A percentile compares a stretch with the other conserved stretches of the same genome.
phyloP scores from a whole-genome alignment of 2,888 invertebrate species.

The Entomobrya multifasciata region DNA sequence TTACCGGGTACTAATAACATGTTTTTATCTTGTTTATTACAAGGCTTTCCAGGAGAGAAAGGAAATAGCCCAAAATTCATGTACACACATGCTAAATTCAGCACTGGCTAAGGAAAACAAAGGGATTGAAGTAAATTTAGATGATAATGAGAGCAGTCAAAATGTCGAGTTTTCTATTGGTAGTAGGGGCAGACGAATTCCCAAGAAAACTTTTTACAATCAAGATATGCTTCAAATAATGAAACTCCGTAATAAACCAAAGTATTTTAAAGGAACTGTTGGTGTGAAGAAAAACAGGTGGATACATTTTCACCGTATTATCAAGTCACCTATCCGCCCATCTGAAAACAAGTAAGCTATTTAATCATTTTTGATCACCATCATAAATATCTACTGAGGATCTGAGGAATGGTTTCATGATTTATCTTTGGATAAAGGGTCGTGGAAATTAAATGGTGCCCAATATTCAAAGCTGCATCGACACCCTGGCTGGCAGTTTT shows the following conservation, averaged over 20 bases:
- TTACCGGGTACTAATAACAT: background rate
- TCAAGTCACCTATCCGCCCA: slow-evolving; percentile 34
- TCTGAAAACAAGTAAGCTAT: slow-evolving; percentile 38
- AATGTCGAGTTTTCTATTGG: slow-evolving; percentile 19
- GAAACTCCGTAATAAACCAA: slow-evolving; percentile 27
- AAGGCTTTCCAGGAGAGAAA: slow-evolving; percentile 41
- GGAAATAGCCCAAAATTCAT: slow-evolving; percentile 23
- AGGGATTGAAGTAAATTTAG: background rate
- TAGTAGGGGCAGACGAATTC: background rate
- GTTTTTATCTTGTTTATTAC: background rate
- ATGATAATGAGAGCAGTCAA: slow-evolving; percentile 25
- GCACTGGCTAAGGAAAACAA: slow-evolving; percentile 36
- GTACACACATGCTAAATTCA: slow-evolving; percentile 36
- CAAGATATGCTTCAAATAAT: slow-evolving; percentile 31
- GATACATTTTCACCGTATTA: slow-evolving; percentile 57
- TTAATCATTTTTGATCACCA: background rate
- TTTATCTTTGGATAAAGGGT: slow-evolving; percentile 20
- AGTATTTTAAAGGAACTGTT: slow-evolving; percentile 28
- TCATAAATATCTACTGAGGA: background rate
- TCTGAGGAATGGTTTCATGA: background rate
- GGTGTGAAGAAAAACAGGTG: slow-evolving; percentile 46
- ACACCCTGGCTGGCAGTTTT: slow-evolving; percentile 77
- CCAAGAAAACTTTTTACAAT: slow-evolving; percentile 37
- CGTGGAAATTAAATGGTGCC: slow-evolving; percentile 76
- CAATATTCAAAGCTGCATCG: slow-evolving; percentile 78